Conservation (phyloP, 2,888 invertebrate species). For the Stratiomys singularior region DNA sequence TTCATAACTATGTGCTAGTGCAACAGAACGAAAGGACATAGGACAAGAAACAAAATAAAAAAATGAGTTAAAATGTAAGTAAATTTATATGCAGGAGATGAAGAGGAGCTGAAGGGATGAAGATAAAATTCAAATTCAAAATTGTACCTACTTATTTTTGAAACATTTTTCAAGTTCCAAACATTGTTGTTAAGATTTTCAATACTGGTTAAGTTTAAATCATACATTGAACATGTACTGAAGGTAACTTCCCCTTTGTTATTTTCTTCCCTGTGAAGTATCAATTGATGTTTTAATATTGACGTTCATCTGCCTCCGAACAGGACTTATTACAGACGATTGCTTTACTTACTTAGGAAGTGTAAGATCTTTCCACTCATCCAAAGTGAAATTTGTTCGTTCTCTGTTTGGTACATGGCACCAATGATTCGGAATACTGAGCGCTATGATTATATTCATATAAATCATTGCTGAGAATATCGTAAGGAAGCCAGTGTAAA, state of each 20-base stretch:
- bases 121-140: too few relatives aligned
- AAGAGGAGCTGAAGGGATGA: too few relatives aligned
- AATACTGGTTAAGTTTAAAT: conserved; percentile 58
- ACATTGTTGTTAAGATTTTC: conserved; percentile 50
- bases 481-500: conserved; percentile 67
- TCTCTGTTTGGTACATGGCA: conserved; percentile 69
- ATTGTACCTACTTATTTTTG: conserved; percentile 13
- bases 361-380: conserved; percentile 68
- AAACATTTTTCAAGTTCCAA: too few relatives aligned
- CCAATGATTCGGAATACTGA: conserved; percentile 71
- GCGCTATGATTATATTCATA: conserved; percentile 68
- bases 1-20: too few relatives aligned
- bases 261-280: conserved; percentile 56
- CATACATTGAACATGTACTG: conserved; percentile 67
- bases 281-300: neutral
- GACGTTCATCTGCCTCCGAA: neutral
- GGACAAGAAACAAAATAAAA: neutral
- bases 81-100: too few relatives aligned
- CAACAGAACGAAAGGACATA: too few relatives aligned
- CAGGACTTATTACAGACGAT: neutral
- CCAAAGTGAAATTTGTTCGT: conserved; percentile 64
- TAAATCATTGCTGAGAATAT: conserved; percentile 67
- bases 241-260: conserved; percentile 62
- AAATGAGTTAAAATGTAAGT: neutral
- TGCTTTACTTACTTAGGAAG: conserved; percentile 67